phyloP scores from a whole-genome alignment of 2,797 vertebrate species.

The Anolis apletophallus region DNA sequence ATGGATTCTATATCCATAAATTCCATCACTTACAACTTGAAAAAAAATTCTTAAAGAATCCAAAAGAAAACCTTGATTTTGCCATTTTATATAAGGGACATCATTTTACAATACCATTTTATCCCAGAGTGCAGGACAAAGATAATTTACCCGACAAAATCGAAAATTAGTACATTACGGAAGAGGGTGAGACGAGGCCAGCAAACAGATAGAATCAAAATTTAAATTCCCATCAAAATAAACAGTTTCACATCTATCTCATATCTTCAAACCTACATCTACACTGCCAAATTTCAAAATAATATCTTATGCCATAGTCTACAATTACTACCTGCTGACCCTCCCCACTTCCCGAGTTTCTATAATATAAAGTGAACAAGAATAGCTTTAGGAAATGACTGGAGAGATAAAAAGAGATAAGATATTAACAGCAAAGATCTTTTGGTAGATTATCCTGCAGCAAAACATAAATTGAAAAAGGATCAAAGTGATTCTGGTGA shows the following conservation, averaged over 20 bases:
- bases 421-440: background rate
- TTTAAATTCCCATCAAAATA: background rate
- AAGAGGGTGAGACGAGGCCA: background rate
- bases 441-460: constrained; percentile 15
- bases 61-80: too few relatives aligned
- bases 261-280: background rate
- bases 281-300: background rate
- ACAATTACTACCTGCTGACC: background rate
- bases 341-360: background rate
- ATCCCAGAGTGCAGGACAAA: background rate
- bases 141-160: background rate
- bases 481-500: constrained; percentile 14
- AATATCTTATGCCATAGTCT: background rate
- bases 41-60: too few relatives aligned
- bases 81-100: too few relatives aligned
- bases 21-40: too few relatives aligned
- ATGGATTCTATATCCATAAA: too few relatives aligned
- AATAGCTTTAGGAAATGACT: constrained; percentile 12
- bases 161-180: background rate
- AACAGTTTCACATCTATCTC: background rate
- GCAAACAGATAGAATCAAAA: background rate
- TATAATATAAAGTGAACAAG: constrained; percentile 3
- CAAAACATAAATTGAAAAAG: constrained; percentile 1
- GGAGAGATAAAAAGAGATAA: constrained; percentile 11
- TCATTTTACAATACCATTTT: too few relatives aligned